These are phyloP conservation scores for Catostylus mosaicus DNA, from an alignment of 30 jellyfish, hydroid and myxozoan genomes.

Conservation along the genomic window DNA sequence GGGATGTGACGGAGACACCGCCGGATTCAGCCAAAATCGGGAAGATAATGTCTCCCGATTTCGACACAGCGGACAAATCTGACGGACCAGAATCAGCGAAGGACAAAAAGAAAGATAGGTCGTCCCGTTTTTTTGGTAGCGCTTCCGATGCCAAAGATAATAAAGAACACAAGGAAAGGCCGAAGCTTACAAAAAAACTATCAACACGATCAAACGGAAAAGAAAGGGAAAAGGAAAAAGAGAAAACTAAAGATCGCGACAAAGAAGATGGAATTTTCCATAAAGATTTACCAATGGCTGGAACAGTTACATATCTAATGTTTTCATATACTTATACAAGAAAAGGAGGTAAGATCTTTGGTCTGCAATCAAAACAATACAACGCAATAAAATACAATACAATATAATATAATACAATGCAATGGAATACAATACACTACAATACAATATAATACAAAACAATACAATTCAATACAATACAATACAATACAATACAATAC, in stretches of 20 bases:
- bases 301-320: slow-evolving; percentile 64
- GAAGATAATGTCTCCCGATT: slow-evolving; percentile 39
- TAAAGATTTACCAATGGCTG: slow-evolving; percentile 77
- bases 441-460: background rate
- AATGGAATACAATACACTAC: background rate
- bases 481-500: background rate
- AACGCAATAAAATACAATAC: background rate
- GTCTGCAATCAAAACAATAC: no score
- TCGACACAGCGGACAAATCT: slow-evolving; percentile 14
- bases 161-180: slow-evolving; percentile 59
- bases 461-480: background rate
- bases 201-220: slow-evolving; percentile 60
- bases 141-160: slow-evolving; percentile 25
- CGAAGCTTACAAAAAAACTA: slow-evolving; percentile 51
- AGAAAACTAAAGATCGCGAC: slow-evolving; percentile 40
- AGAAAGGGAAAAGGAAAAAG: slow-evolving; percentile 37
- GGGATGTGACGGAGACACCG: slow-evolving; percentile 54
- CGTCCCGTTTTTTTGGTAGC: slow-evolving; percentile 59
- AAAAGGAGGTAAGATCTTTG: slow-evolving; percentile 89
- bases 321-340: slow-evolving; percentile 85
- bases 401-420: background rate
- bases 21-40: slow-evolving; percentile 53
- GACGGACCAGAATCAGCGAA: slow-evolving; percentile 39
- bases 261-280: slow-evolving; percentile 84
- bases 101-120: slow-evolving; percentile 60